A percentile compares a stretch with the other conserved stretches of the same genome.
Evolutionary conservation across 2,113 vertebrate genomes (phyloP).

Genomic region (Malurus elegans): DNA sequence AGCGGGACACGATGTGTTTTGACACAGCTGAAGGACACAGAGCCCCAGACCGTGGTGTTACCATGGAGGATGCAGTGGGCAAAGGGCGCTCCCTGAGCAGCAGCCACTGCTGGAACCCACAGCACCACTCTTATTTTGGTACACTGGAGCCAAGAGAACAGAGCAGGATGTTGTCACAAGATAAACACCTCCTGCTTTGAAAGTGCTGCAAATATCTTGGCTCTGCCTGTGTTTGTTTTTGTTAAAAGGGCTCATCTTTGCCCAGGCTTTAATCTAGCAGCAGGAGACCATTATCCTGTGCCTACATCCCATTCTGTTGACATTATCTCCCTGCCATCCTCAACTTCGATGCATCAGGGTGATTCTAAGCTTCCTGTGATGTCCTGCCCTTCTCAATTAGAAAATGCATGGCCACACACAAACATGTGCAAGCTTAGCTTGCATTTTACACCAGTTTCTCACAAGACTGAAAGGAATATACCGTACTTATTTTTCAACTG

Average conservation of each 20-base stretch:
- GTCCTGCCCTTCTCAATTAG: not conserved
- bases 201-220: conserved; percentile 2
- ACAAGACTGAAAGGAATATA: not conserved
- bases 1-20: rapidly evolving
- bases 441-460: not conserved
- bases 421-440: not conserved
- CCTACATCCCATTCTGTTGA: not conserved
- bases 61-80: not conserved
- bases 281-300: conserved; percentile 29
- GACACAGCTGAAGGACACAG: not conserved
- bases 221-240: conserved; percentile 18
- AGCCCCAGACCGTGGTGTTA: not conserved
- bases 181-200: conserved; percentile 50
- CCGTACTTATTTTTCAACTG: not conserved
- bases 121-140: not conserved
- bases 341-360: not conserved
- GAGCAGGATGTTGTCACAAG: conserved; percentile 1
- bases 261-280: conserved; percentile 61
- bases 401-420: not conserved
- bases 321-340: not conserved
- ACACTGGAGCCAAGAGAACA: not conserved
- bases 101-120: not conserved
- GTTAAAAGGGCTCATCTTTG: conserved; percentile 12
- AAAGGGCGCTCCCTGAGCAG: not conserved
- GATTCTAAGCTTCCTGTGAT: not conserved